Evolutionary conservation across 2,797 vertebrate species (phyloP).

Genomic region (Hippocampus kuda): DNA sequence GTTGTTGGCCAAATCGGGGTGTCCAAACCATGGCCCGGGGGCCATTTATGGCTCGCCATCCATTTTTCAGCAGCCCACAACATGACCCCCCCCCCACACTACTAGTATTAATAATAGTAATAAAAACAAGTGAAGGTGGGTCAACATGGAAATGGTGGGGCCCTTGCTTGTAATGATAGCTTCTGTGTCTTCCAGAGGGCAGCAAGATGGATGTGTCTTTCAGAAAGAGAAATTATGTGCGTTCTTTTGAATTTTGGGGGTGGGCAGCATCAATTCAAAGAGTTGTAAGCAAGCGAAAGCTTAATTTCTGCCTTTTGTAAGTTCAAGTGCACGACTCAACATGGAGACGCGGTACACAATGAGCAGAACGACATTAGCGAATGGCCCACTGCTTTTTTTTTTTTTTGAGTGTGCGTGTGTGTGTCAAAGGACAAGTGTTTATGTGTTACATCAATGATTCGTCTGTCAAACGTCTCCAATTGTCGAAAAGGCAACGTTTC

Average conservation of each 20-base stretch:
- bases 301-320: neutral
- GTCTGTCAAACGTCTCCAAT: conserved; percentile 1
- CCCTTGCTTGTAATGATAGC: neutral
- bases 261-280: neutral
- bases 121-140: conserved; percentile 10
- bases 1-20: too few species aligned
- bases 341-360: neutral
- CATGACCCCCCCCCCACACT: too few species aligned
- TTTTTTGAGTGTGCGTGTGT: too few species aligned
- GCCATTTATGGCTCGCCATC: too few species aligned
- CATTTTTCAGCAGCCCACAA: too few species aligned
- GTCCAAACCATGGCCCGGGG: too few species aligned
- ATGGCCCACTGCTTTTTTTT: neutral
- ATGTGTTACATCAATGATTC: neutral
- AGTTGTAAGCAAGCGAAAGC: neutral
- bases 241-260: neutral
- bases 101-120: conserved; percentile 6
- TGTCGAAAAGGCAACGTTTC: conserved; percentile 8
- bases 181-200: too few species aligned
- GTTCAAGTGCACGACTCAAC: neutral
- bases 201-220: too few species aligned
- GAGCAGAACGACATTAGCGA: conserved; percentile 1
- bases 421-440: conserved; percentile 4
- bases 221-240: too few species aligned
- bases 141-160: conserved; percentile 11